Percentiles rank a stretch among this genome's conserved stretches.
These are phyloP conservation scores for Pygmarrhopalites habei DNA, from an alignment of 1,140 invertebrate species.

Conservation along the genomic window DNA sequence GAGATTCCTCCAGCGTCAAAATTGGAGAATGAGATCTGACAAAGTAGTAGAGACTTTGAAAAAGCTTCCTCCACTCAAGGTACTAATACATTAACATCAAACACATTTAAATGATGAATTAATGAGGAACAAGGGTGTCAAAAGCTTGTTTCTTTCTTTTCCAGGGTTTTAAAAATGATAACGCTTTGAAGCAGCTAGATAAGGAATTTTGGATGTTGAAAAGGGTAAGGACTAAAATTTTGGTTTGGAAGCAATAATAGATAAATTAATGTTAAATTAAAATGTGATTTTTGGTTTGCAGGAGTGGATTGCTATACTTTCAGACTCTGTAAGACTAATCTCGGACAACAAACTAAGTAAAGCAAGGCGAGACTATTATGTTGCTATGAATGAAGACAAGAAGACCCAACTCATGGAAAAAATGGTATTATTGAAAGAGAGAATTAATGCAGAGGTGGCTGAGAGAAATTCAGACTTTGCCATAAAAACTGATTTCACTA, in stretches of 20 bases:
- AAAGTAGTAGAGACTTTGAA: conserved; percentile 27
- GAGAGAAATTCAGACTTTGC: conserved; percentile 13
- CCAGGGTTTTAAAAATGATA: conserved; percentile 12
- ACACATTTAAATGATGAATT: not conserved
- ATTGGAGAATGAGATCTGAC: conserved; percentile 32
- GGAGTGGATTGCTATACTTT: conserved; percentile 22
- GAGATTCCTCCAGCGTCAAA: conserved; percentile 32
- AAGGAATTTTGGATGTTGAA: conserved; percentile 29
- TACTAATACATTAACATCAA: too few species aligned
- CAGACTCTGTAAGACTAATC: conserved; percentile 22
- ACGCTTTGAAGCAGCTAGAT: conserved; percentile 18
- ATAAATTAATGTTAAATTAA: not conserved
- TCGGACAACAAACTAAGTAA: conserved; percentile 9
- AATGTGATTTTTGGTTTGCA: not conserved
- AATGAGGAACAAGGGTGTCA: not conserved
- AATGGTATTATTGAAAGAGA: conserved; percentile 30
- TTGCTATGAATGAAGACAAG: conserved; percentile 16
- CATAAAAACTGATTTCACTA: conserved; percentile 28
- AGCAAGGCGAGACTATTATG: conserved; percentile 26
- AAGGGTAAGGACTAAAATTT: conserved; percentile 10
- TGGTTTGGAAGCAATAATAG: not conserved
- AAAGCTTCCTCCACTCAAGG: conserved; percentile 26
- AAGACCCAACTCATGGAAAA: conserved; percentile 23
- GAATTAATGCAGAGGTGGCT: conserved; percentile 17
- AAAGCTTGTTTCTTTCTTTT: not conserved